Base-by-base conservation (phyloP, 2,113 vertebrate genomes). In the Pedionomus torquatus region DNA sequence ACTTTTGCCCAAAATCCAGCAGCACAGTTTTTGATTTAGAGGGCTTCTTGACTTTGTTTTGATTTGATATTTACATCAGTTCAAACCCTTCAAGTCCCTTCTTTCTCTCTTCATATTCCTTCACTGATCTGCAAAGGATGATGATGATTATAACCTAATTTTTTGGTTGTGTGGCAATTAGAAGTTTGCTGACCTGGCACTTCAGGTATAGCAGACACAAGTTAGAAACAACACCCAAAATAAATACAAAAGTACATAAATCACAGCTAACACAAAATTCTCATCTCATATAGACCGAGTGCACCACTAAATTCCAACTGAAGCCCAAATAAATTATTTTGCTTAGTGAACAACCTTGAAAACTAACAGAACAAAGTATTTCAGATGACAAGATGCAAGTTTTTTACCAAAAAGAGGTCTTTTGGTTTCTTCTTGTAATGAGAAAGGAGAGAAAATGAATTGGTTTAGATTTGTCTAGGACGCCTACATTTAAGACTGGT, bases 361-460 rank as follows among this genome's bases (percentile, higher is more conserved):
- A 51, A 43, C 17, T 54, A 58, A 39, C 2, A 61, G 23, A 87
- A 17, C 11, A 91, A 61, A 55, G 4, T 17, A 39, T 68, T 92
- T 88, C 44, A 58, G 58, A 37, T 6, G 15, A 37, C 6, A 28
- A 15, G 8, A 14, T 9, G 12, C 68, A 82, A 9, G 1, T 7
- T 37, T 80, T 69, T 48, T 35, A 64, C 9, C 1, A 6, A 76
- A 88, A 64, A 11, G 1, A 71, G 5, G 2, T 13, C 1, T n/a
- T 63, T 5, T 5, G 2, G 0, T 39, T 61, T 79, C 13, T 68
- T 83, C 4, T 17, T 71, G 46, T 51, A 35, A 82, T 66, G 10
- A 21, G 10, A 7, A 69, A 44, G 3, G 13, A 23, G 3, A 25
- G 9, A 5, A 17, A 9, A 8, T 9, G 0, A 4, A 7, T 21